Evolutionary conservation across 2,797 vertebrate genomes (phyloP).

Genomic region (Mormyrops boulengeri): DNA sequence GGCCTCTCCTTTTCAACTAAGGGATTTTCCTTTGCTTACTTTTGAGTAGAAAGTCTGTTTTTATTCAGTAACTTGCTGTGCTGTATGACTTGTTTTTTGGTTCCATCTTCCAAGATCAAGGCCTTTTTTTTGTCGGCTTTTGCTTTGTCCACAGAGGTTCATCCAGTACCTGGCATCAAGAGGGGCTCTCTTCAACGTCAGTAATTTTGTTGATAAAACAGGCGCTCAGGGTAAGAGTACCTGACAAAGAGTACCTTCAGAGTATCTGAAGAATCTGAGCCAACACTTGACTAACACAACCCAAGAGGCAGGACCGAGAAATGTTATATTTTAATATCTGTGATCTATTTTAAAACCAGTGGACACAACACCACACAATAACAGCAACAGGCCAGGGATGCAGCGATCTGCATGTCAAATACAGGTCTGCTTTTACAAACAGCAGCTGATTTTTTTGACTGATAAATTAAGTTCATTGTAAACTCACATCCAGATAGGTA

Average conservation of each 20-base stretch:
- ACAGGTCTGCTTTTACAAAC: neutral
- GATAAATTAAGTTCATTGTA: neutral
- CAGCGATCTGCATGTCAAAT: neutral
- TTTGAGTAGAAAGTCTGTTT: neutral
- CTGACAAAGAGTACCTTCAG: neutral
- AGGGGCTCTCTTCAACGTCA: conserved; percentile 97
- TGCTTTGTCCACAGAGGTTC: conserved; percentile 77
- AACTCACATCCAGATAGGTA: neutral
- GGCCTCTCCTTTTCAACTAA: neutral
- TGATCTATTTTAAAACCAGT: neutral
- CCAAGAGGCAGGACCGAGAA: neutral
- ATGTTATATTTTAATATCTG: neutral
- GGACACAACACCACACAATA: neutral
- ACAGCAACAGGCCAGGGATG: neutral
- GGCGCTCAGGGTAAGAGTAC: conserved; percentile 84
- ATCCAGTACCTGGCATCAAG: conserved; percentile 99
- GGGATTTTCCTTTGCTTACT: neutral
- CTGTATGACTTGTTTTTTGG: neutral
- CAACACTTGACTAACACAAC: neutral
- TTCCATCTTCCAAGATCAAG: neutral
- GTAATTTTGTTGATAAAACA: conserved; percentile 99
- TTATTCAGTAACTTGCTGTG: neutral
- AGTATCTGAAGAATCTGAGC: neutral
- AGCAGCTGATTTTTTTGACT: neutral
- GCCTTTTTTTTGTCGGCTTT: neutral